These are phyloP conservation scores for Eulithis testata DNA, from an alignment of 2,888 invertebrate species.

Conservation along the genomic window DNA sequence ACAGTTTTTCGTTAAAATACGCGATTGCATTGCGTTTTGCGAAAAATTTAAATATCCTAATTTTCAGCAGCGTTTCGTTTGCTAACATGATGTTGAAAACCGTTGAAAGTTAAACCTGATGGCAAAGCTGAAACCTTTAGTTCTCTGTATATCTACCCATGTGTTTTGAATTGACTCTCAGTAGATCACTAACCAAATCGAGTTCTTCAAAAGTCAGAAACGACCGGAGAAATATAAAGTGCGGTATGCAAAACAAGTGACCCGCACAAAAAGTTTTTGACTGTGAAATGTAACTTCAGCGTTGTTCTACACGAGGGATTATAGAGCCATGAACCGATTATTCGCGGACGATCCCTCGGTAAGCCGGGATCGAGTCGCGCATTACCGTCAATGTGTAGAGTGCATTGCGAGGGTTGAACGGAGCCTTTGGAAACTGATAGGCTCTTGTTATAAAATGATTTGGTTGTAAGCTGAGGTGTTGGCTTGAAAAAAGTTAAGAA, in stretches of 20 bases:
- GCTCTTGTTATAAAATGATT: not conserved
- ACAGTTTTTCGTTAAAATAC: slow-evolving; percentile 20
- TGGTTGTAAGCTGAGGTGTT: no score
- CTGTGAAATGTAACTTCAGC: slow-evolving; percentile 59
- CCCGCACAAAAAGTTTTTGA: slow-evolving; percentile 52
- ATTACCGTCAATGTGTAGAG: slow-evolving; percentile 44
- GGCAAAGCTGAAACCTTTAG: no score
- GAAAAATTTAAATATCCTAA: no score
- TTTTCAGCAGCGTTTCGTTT: no score
- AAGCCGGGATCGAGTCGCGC: slow-evolving; percentile 68
- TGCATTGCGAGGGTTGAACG: slow-evolving; percentile 38
- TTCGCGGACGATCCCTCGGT: slow-evolving; percentile 66
- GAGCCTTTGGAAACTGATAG: slow-evolving; percentile 4
- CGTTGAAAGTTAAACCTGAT: no score
- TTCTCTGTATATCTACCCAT: no score
- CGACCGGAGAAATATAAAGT: not conserved
- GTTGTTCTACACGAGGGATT: slow-evolving; percentile 75
- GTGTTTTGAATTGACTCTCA: no score
- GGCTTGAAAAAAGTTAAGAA: no score
- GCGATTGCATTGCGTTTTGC: not conserved
- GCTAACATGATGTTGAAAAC: no score
- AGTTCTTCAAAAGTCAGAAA: no score
- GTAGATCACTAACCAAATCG: no score
- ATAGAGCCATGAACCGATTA: slow-evolving; percentile 72
- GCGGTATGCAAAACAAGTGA: slow-evolving; percentile 37